Evolutionary conservation across 2,113 vertebrate genomes (phyloP).

Genomic region (Chiloscyllium plagiosum): DNA sequence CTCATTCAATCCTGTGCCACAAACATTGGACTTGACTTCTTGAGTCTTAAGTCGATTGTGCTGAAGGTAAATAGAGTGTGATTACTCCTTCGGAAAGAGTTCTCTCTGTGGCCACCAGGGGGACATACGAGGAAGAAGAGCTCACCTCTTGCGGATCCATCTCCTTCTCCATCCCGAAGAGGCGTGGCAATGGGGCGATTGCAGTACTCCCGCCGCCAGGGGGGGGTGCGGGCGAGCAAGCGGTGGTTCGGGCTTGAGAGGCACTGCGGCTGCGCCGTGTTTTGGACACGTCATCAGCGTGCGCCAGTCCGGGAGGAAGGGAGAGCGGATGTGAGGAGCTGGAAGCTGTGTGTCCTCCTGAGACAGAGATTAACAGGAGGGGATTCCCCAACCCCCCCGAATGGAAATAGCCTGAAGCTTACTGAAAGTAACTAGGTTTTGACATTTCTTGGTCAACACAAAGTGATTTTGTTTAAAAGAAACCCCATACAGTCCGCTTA

Average conservation of each 20-base stretch:
- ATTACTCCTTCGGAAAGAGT: neutral
- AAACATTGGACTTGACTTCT: neutral
- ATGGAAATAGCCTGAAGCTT: neutral
- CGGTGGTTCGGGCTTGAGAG: neutral
- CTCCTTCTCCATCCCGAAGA: neutral
- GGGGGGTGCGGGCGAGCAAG: neutral
- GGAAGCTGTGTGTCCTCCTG: rapidly evolving
- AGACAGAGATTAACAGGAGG: neutral
- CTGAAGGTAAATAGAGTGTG: neutral
- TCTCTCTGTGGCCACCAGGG: neutral
- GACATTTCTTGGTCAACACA: neutral
- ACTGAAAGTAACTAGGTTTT: neutral
- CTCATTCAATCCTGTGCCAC: neutral
- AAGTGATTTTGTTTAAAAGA: neutral
- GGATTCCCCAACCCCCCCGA: neutral
- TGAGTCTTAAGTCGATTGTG: neutral
- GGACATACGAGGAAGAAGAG: neutral
- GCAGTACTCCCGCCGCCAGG: neutral
- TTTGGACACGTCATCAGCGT: neutral
- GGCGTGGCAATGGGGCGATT: neutral
- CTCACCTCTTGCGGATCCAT: neutral
- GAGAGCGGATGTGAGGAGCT: neutral
- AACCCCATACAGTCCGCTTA: neutral
- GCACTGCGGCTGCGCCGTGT: neutral
- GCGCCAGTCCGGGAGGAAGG: neutral